phyloP scores from a whole-genome alignment of 2,888 invertebrate genomes.

The Acanthopleura granulata region DNA sequence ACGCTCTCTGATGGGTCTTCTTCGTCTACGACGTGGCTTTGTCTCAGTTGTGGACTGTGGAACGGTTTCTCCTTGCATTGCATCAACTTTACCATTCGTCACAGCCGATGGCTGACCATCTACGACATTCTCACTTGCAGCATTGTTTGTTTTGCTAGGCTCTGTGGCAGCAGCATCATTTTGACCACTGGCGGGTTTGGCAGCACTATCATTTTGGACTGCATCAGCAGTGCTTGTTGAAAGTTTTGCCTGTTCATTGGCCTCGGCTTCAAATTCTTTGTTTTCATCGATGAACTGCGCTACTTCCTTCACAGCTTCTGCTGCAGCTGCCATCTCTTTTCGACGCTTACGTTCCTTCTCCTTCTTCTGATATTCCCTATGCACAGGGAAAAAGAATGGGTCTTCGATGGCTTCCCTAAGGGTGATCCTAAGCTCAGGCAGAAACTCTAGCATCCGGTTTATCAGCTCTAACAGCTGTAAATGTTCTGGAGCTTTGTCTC shows the following conservation, averaged over 20 bases:
- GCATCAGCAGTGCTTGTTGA: neutral
- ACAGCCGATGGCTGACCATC: neutral
- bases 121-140: neutral
- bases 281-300: conserved; percentile 1
- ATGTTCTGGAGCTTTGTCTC: conserved; percentile 90
- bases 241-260: neutral
- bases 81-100: neutral
- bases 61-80: neutral
- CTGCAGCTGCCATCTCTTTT: conserved; percentile 14
- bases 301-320: conserved; percentile 10
- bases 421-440: conserved; percentile 90
- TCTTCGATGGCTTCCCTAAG: conserved; percentile 90
- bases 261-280: neutral
- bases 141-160: neutral
- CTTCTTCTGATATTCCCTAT: conserved; percentile 1
- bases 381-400: conserved; percentile 81
- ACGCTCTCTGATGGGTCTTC: neutral
- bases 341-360: neutral
- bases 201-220: neutral
- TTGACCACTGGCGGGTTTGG: neutral
- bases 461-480: conserved; percentile 94
- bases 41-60: neutral
- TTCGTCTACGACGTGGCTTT: neutral
- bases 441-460: conserved; percentile 96
- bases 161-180: neutral